Base-by-base conservation (phyloP, 2,888 invertebrate genomes). In the Chesias legatella region DNA sequence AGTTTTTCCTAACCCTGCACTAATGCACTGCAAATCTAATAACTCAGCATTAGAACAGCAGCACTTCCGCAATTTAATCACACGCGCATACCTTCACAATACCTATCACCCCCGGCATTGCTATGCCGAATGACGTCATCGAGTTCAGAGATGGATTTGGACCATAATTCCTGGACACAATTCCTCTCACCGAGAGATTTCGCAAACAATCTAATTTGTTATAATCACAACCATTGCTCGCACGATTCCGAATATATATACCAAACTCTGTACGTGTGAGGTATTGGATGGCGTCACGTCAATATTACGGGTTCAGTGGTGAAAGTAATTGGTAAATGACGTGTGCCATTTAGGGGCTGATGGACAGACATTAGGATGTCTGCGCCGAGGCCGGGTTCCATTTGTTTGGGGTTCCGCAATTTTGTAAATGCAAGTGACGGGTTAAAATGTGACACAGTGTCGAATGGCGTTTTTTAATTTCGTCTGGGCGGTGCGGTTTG, bases 331-430 rank as follows among this genome's bases (percentile, higher is more conserved):
- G 81, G 72, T 72, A 77, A 79, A 72, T 83, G 84, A 84, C 82
- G 81, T 79, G 77, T 73, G 73, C 79, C 83, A 81, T 86, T 85
- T 84, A 81, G 78, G 74, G 76, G 62, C 63, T 84, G 84, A 86
- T 85, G 84, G 85, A 77, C 71, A 70, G 71, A 82, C 85, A 86
- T 86, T 86, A 86, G 79, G 74, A 76, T 67, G 85, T 85, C 85
- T 85, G 81, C 76, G 67, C 77, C 77, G 79, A 74, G 76, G 71
- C 67, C 64, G 65, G 62, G 63, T 75, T 73, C 79, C 81, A 81
- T 84, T 85, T 81, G 78, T 57, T 69, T 71, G 73, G 79, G 79
- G 77, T 62, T 67, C 67, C 56, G 79, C 79, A 80, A 83, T 84
- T 82, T 79, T 61, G 74, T 69, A 81, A 84, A 85, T 84, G 81